A percentile compares a stretch with the other conserved stretches of the same genome.
These are phyloP conservation scores for Lophura nycthemera DNA, from an alignment of 2,113 vertebrate species.

Conservation along the genomic window DNA sequence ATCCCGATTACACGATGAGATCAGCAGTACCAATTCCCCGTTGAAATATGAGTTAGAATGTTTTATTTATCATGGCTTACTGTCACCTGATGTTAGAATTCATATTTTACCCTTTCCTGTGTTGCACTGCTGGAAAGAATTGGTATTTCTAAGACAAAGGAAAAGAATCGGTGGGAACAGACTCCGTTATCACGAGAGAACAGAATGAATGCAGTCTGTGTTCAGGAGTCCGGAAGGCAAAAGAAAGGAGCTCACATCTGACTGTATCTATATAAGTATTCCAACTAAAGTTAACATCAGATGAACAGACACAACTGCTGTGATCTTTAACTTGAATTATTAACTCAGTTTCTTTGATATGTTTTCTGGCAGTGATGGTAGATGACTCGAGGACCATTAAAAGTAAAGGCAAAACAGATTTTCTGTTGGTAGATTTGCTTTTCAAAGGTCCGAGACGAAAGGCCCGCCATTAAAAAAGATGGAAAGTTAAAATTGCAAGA, in stretches of 20 bases:
- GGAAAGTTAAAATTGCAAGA: neutral
- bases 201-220: conserved; percentile 35
- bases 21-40: neutral
- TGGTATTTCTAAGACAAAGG: neutral
- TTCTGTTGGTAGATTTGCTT: neutral
- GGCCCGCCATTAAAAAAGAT: neutral
- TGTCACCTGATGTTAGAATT: neutral
- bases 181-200: neutral
- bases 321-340: neutral
- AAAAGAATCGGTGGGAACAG: neutral
- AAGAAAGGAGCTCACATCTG: neutral
- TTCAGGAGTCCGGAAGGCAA: neutral
- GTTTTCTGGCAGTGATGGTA: neutral
- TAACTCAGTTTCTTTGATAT: neutral
- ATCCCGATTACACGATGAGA: neutral
- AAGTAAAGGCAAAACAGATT: neutral
- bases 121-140: neutral
- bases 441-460: neutral
- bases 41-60: neutral
- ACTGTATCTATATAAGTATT: neutral
- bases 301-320: neutral
- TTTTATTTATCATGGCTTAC: neutral
- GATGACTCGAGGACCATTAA: neutral
- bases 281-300: neutral
- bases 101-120: neutral